These are phyloP conservation scores for Cordylochernes scorpioides DNA, from an alignment of 2,888 invertebrate genomes.

Conservation along the genomic window DNA sequence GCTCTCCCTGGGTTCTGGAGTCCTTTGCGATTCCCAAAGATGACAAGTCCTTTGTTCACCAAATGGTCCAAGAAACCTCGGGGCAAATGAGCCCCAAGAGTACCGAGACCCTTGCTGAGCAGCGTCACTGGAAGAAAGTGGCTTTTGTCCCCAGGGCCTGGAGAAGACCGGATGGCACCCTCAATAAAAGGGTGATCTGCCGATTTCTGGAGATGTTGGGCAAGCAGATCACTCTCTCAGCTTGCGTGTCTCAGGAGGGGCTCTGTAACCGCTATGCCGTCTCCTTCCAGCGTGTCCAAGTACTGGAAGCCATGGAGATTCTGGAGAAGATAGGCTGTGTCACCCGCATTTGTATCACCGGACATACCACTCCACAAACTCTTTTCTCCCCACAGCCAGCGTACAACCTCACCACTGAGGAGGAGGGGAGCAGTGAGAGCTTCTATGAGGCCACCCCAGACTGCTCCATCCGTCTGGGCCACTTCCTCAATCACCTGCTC, in stretches of 20 bases:
- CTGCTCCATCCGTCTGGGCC: too few relatives aligned
- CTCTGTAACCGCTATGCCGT: conserved; percentile 34
- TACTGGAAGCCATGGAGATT: conserved; percentile 33
- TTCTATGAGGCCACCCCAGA: too few relatives aligned
- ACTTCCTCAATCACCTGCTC: too few relatives aligned
- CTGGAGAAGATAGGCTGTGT: conserved; percentile 31
- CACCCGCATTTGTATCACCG: too few relatives aligned
- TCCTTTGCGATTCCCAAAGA: conserved; percentile 2
- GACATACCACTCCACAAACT: too few relatives aligned
- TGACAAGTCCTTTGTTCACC: too few relatives aligned
- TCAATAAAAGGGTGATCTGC: conserved; percentile 38
- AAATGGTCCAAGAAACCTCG: too few relatives aligned
- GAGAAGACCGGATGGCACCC: conserved; percentile 41
- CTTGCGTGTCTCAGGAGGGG: conserved; percentile 29
- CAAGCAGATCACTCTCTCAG: conserved; percentile 34
- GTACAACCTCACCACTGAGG: too few relatives aligned
- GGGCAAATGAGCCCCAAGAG: too few relatives aligned
- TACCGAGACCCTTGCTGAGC: too few relatives aligned
- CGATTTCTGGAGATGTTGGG: conserved; percentile 39
- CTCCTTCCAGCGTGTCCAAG: conserved; percentile 36
- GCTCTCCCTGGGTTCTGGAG: conserved; percentile 6
- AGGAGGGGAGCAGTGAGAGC: too few relatives aligned
- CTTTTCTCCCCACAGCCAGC: too few relatives aligned
- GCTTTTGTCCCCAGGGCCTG: conserved; percentile 32
- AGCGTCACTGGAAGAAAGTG: background rate